A percentile compares a stretch with the other conserved stretches of the same genome.
phyloP scores from a whole-genome alignment of 2,797 vertebrate species.

The Dendrocincla tyrannina region DNA sequence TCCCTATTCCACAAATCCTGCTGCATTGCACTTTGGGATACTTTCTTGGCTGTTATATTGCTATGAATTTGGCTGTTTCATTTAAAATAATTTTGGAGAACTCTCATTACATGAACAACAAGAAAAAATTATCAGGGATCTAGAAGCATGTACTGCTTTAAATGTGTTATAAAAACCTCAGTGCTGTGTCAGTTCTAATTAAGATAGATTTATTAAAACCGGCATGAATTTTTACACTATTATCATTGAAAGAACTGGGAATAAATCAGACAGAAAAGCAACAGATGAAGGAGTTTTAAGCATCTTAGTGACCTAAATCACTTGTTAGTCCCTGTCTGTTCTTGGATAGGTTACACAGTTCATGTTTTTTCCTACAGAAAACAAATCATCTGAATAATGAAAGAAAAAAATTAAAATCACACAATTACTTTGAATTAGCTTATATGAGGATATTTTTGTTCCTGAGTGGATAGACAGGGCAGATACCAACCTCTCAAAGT shows the following conservation, averaged over 20 bases:
- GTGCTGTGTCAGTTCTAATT: conserved; percentile 25
- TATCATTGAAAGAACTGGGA: conserved; percentile 42
- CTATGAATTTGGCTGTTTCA: conserved; percentile 5
- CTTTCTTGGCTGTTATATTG: conserved; percentile 21
- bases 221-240: conserved; percentile 1
- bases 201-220: conserved; percentile 32
- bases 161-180: conserved; percentile 36
- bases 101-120: conserved; percentile 28
- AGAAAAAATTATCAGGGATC: conserved; percentile 15
- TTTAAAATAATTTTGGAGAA: conserved; percentile 30
- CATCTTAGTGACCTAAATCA: neutral
- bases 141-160: conserved; percentile 10
- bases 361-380: neutral
- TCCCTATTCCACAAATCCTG: neutral
- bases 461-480: neutral
- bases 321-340: neutral
- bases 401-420: neutral
- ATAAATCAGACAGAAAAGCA: conserved; percentile 38
- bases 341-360: neutral
- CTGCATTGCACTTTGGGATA: neutral
- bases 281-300: conserved; percentile 42
- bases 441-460: neutral
- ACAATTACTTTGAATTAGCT: neutral
- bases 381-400: neutral
- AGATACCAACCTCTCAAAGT: neutral